phyloP scores from a whole-genome alignment of 2,888 invertebrate species.

The Hirtodrosophila confusa region DNA sequence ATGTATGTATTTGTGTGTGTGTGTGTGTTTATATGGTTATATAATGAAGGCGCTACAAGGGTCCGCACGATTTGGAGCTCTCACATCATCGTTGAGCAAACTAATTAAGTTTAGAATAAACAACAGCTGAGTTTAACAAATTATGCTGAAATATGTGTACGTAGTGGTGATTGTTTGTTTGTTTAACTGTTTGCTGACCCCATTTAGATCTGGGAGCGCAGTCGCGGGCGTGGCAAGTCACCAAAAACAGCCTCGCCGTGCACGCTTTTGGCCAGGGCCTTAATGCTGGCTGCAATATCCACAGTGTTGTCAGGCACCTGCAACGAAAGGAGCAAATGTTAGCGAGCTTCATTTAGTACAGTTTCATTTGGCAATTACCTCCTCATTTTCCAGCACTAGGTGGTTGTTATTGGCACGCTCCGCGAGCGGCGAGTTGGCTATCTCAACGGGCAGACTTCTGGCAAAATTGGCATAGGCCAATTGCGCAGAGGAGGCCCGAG shows the following conservation, averaged over 20 bases:
- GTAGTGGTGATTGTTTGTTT: slow-evolving; percentile 46
- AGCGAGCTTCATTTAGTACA: not conserved
- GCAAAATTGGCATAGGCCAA: slow-evolving; percentile 85
- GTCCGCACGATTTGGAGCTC: slow-evolving; percentile 24
- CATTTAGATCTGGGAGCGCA: slow-evolving; percentile 91
- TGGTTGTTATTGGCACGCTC: slow-evolving; percentile 65
- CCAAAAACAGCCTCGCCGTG: slow-evolving; percentile 94
- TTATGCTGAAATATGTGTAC: slow-evolving; percentile 57
- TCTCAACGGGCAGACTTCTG: slow-evolving; percentile 91
- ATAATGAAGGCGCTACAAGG: slow-evolving; percentile 48
- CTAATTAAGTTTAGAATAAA: slow-evolving; percentile 72
- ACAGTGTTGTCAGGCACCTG: slow-evolving; percentile 87
- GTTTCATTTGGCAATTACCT: slow-evolving; percentile 64
- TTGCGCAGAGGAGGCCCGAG: slow-evolving; percentile 48
- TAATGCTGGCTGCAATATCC: slow-evolving; percentile 95
- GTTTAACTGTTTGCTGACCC: not conserved
- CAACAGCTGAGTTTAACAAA: slow-evolving; percentile 48
- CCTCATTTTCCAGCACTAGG: slow-evolving; percentile 60
- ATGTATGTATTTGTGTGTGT: slow-evolving; percentile 15
- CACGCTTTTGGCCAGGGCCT: slow-evolving; percentile 95
- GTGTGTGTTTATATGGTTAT: slow-evolving; percentile 7
- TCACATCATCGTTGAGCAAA: slow-evolving; percentile 65
- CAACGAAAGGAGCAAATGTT: not conserved
- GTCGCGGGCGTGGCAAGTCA: slow-evolving; percentile 93
- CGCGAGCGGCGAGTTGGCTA: slow-evolving; percentile 85